phyloP scores from a whole-genome alignment of 2,888 invertebrate species.

The Prostheceraeus crozeri region DNA sequence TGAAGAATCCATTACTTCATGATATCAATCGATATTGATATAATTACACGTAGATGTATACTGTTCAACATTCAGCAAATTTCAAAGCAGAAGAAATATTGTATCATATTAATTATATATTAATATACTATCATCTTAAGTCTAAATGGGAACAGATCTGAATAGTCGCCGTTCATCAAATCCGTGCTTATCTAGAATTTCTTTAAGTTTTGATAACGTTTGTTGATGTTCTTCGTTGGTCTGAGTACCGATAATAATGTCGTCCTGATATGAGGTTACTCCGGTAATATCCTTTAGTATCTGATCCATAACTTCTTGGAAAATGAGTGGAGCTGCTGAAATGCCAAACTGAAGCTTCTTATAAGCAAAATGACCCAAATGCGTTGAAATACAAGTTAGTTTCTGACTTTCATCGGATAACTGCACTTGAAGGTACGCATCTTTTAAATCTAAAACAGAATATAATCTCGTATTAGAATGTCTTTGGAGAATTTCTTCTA shows the following conservation, averaged over 20 bases:
- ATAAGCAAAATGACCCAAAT: slow-evolving; percentile 33
- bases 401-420: slow-evolving; percentile 26
- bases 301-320: slow-evolving; percentile 34
- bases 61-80: no score
- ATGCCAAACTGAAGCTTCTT: slow-evolving; percentile 34
- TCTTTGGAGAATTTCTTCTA: slow-evolving; percentile 28
- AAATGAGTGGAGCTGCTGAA: slow-evolving; percentile 33
- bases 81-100: no score
- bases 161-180: no score
- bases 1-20: no score
- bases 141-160: no score
- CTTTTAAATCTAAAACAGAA: slow-evolving; percentile 26
- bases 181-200: no score
- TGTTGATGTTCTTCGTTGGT: slow-evolving; percentile 27
- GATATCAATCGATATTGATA: no score
- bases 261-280: slow-evolving; percentile 35
- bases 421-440: slow-evolving; percentile 29
- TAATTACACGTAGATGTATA: no score
- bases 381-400: slow-evolving; percentile 35
- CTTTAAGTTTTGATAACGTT: slow-evolving; percentile 31
- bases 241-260: slow-evolving; percentile 25
- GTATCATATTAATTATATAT: no score
- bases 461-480: slow-evolving; percentile 10
- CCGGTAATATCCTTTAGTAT: slow-evolving; percentile 27
- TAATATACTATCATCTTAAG: no score